These are phyloP conservation scores for Machaerirhynchus nigripectus DNA, from an alignment of 2,113 vertebrate genomes.

Conservation along the genomic window DNA sequence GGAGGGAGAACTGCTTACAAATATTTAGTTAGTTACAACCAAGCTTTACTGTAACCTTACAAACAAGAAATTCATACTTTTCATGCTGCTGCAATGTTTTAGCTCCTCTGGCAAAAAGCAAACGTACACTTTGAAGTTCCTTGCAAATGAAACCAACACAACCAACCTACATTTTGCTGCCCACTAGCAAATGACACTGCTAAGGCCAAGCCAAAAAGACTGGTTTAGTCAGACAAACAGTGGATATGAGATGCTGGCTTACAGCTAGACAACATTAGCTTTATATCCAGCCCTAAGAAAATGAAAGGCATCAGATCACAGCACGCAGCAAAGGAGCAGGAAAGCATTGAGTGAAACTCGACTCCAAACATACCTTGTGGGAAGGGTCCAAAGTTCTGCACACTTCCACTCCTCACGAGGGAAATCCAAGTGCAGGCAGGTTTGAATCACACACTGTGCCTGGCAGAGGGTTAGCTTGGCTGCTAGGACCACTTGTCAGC, in stretches of 20 bases:
- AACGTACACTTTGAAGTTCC: background rate
- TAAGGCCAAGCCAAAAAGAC: background rate
- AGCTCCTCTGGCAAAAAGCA: background rate
- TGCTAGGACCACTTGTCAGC: background rate
- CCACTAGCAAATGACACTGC: background rate
- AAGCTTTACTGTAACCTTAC: background rate
- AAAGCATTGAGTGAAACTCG: background rate
- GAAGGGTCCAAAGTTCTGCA: background rate
- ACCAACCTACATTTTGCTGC: background rate
- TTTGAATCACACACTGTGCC: background rate
- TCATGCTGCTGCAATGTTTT: background rate
- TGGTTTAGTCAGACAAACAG: background rate
- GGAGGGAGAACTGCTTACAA: background rate
- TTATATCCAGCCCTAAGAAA: background rate
- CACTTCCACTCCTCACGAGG: background rate
- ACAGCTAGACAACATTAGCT: background rate
- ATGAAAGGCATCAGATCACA: background rate
- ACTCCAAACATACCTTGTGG: slow-evolving; percentile 30
- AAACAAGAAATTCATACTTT: background rate
- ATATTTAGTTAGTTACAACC: background rate
- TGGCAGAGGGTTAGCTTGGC: slow-evolving; percentile 10
- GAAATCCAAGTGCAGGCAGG: slow-evolving; percentile 13
- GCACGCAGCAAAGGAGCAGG: background rate
- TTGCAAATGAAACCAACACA: background rate
- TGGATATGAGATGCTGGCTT: background rate